Percentiles rank a stretch among this genome's conserved stretches.
Conservation (phyloP, 2,113 vertebrate genomes). For the Percina caprodes region DNA sequence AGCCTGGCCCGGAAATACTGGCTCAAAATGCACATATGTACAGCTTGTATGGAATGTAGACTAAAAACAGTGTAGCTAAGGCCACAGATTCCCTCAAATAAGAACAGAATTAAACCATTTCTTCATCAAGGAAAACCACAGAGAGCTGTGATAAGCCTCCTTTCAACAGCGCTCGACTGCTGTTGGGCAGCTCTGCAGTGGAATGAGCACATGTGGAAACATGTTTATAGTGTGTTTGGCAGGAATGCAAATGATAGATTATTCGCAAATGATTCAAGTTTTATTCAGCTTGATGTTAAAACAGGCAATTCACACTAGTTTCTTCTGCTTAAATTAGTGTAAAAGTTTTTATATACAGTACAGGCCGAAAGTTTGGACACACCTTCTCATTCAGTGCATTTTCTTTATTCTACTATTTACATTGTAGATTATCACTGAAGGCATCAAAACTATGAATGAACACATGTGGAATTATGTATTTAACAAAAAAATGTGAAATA, state of each 20-base stretch:
- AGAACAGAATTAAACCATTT: constrained; percentile 48
- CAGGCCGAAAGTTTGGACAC: too few species aligned
- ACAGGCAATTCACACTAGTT: constrained; percentile 36
- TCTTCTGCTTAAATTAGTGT: constrained; percentile 40
- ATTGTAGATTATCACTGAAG: too few species aligned
- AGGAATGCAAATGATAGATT: constrained; percentile 71
- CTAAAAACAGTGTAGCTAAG: not conserved
- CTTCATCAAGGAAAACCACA: constrained; percentile 54
- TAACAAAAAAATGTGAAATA: too few species aligned
- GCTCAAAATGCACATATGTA: constrained; percentile 4
- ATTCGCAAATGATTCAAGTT: constrained; percentile 71
- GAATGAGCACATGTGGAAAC: constrained; percentile 79
- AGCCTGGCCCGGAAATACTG: constrained; percentile 6
- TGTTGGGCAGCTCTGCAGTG: constrained; percentile 66
- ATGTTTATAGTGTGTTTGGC: constrained; percentile 70
- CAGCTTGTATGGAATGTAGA: not conserved
- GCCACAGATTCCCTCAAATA: constrained; percentile 18
- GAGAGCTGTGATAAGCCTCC: constrained; percentile 56
- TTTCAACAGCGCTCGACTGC: constrained; percentile 60
- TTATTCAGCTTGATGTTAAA: constrained; percentile 57
- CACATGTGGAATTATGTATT: too few species aligned
- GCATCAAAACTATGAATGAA: too few species aligned
- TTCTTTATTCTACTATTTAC: too few species aligned
- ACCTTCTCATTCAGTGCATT: too few species aligned
- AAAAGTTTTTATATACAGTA: constrained; percentile 17